Evolutionary conservation across 2,797 vertebrate genomes (phyloP).

Genomic region (Tarsius wallacei): DNA sequence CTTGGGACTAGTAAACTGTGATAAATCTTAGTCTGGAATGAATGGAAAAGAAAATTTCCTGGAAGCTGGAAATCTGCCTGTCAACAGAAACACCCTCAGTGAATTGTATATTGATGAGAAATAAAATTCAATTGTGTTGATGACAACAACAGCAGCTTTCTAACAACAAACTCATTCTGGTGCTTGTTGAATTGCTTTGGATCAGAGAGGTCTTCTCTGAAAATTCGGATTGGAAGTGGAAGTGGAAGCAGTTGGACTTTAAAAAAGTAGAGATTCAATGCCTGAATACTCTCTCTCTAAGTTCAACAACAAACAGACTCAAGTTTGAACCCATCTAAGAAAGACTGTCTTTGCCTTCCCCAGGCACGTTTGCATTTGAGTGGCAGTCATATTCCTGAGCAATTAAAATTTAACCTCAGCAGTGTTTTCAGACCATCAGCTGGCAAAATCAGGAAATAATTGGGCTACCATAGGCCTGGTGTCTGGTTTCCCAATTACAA

Average conservation of each 20-base stretch:
- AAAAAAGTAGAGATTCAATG: not conserved
- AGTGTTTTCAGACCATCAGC: not conserved
- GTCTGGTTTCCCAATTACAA: conserved; percentile 41
- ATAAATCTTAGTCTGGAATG: not conserved
- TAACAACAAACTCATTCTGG: not conserved
- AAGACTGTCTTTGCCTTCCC: not conserved
- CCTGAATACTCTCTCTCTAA: not conserved
- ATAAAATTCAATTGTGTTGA: not conserved
- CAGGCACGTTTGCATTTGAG: conserved; percentile 13
- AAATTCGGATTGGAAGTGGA: not conserved
- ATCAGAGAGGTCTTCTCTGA: not conserved
- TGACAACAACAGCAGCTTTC: not conserved
- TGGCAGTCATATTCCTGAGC: not conserved
- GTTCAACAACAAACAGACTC: not conserved
- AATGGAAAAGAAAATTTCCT: not conserved
- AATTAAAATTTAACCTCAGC: not conserved
- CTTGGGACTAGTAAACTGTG: not conserved
- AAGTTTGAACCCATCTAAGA: not conserved
- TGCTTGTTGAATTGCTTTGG: not conserved
- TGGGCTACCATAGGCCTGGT: not conserved
- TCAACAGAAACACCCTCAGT: not conserved
- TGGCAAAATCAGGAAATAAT: conserved; percentile 36
- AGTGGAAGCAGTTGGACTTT: not conserved
- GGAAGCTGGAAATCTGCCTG: conserved; percentile 32
- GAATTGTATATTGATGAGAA: not conserved